phyloP scores from a whole-genome alignment of 2,113 vertebrate species.

The Ursus arctos region DNA sequence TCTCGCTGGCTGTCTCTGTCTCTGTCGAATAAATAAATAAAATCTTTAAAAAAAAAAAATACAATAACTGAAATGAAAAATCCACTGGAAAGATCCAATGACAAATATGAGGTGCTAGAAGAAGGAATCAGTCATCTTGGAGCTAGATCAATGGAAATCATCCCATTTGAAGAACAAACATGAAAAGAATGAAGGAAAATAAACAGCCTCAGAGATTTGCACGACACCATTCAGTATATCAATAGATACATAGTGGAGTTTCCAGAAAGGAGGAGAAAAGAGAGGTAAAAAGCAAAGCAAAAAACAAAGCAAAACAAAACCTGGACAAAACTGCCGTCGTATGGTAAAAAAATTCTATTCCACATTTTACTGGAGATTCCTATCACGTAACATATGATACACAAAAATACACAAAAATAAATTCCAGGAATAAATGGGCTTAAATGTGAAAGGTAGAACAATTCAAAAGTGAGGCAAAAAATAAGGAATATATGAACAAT shows the following conservation, averaged over 20 bases:
- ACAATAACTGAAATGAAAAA: background rate
- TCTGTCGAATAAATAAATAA: too few relatives aligned
- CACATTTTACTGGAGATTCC: background rate
- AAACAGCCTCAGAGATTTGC: background rate
- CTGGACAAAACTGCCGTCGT: background rate
- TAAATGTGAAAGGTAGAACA: background rate
- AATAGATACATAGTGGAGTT: background rate
- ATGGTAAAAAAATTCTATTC: background rate
- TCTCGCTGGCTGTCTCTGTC: too few relatives aligned
- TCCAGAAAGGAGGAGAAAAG: background rate
- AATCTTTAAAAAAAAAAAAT: background rate
- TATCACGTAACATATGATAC: background rate
- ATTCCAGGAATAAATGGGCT: background rate
- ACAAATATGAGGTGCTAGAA: background rate
- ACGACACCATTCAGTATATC: background rate
- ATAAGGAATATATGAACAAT: background rate
- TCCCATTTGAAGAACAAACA: background rate
- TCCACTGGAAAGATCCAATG: background rate
- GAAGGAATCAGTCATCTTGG: background rate
- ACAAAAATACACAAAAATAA: background rate
- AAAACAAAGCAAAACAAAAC: background rate
- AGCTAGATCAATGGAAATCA: background rate
- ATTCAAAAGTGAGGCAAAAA: background rate
- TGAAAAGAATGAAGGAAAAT: background rate
- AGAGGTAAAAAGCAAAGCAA: background rate